Evolutionary conservation across 1,140 invertebrate genomes (phyloP), one percentile per base, ranked within the genome.

Genomic region (Trichogramma pretiosum): DNA sequence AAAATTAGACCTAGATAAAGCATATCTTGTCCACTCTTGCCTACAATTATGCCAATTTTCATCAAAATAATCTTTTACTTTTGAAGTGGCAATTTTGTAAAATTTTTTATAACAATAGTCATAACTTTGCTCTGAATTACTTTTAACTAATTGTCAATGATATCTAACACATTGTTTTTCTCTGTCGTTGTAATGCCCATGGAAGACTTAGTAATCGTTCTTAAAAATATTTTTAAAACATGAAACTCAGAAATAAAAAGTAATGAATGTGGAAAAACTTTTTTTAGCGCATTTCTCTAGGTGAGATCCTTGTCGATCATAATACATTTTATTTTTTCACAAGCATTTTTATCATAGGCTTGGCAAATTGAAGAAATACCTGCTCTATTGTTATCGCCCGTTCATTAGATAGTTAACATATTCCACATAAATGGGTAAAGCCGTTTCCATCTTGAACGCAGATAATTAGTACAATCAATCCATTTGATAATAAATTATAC

Each of bases 301-400:
- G 45, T 22, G 7, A 52, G 14, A 37, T 55, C 53, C 17, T 55
- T 55, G 13, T 45, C 35, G 1, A 30, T 43, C 48, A 54, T 54
- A 19, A 55, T 46, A 32, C 43, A 48, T 8, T 48, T 33, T 11
- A 46, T 38, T 19, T 36, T 51, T 11, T 5, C 16, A 16, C 14
- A 42, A 3, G 53, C 38, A 17, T 32, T 35, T 23, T 24, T 2
- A 38, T 51, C n/a, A 10, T 46, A 36, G 9, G 37, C 18, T 39
- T 43, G 46, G 23, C 52, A 55, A 28, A 11, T 22, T 17, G 43
- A 2, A 0, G 52, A 21, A 18, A 55, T 10, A 45, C 46, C 43
- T n/a, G 17, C 13, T 0, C 45, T n/a, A 1, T 28, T 23, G 3
- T n/a, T 7, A 19, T 38, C 17, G 5, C 28, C 40, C 47, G 48